Evolutionary conservation across 2,113 vertebrate species (phyloP), one percentile per base, ranked within the genome.

Genomic region (Acanthisitta chloris): DNA sequence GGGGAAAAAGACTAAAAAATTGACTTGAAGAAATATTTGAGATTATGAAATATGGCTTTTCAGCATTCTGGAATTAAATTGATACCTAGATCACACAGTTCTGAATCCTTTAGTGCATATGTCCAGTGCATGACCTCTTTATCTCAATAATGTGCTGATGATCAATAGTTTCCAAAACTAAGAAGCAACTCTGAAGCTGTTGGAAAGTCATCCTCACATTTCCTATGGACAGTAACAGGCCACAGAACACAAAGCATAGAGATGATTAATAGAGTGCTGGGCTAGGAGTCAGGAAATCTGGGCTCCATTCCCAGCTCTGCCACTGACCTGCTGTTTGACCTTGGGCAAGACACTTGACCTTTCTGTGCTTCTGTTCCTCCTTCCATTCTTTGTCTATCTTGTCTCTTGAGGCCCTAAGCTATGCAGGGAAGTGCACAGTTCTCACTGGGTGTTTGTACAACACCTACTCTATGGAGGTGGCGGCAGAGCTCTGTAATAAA

Each of bases 281-380:
- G 85, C 34, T 90, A 90, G 48, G 55, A 81, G 86, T 87, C 94
- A 91, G 95, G 83, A 96, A 92, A 80, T 91, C 82, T 81, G 67
- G 46, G 94, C 96, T 94, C 80, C 0, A 12, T 76, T 80, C 77
- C 90, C 95, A 92, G 69, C 43, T 97, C 85, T 96, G 95, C 93
- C 96, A 97, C 74, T 94, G 94, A 96, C 96, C 93, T 90, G 76
- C 81, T 71, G 69, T 95, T 95, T 94, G 92, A 95, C 96, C 96
- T 93, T 88, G 82, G 92, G 92, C 92, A 86, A 92, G 82, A 93
- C 82, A 83, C 94, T 78, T 92, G 92, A 96, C 93, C 96, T 92
- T 94, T 96, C 80, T 64, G 69, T 79, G 96, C 96, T 96, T 94
- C 96, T 97, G 90, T 92, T 96, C 69, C 96, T 94, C 83, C 76